A percentile compares a stretch with the other conserved stretches of the same genome.
Conservation (phyloP, 2,888 invertebrate species). For the Drosophila emarginata region DNA sequence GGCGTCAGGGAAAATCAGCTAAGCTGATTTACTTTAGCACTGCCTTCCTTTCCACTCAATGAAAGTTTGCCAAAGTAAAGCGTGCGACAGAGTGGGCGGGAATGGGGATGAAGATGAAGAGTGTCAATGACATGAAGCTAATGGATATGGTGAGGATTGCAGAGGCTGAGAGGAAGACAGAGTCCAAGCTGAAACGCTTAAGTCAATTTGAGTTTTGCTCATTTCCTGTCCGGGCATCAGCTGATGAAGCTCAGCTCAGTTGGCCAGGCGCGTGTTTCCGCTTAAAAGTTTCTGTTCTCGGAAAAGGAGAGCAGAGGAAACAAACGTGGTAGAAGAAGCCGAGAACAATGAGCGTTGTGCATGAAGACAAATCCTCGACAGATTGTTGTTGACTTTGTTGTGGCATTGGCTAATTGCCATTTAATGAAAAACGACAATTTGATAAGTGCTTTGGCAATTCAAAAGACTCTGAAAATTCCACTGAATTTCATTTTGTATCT, state of each 20-base stretch:
- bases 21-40: conserved; percentile 68
- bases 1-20: conserved; percentile 32
- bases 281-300: conserved; percentile 54
- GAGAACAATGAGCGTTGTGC: neutral
- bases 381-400: conserved; percentile 42
- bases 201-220: conserved; percentile 66
- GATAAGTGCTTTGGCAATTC: conserved; percentile 42
- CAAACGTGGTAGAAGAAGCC: neutral
- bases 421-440: conserved; percentile 68
- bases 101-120: neutral
- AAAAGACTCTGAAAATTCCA: conserved; percentile 13
- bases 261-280: conserved; percentile 63
- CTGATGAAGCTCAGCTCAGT: conserved; percentile 36
- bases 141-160: conserved; percentile 6
- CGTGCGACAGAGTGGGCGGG: neutral
- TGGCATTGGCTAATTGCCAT: conserved; percentile 61
- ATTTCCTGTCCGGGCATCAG: conserved; percentile 22
- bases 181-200: conserved; percentile 53
- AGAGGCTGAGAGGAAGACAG: neutral
- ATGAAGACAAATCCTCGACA: conserved; percentile 38
- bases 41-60: conserved; percentile 18
- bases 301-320: conserved; percentile 9
- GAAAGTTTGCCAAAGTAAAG: conserved; percentile 1
- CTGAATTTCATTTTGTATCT: neutral
- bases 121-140: conserved; percentile 20